A percentile compares a stretch with the other conserved stretches of the same genome.
Conservation (phyloP, 1,140 invertebrate species). For the Drosophila prosaltans region DNA sequence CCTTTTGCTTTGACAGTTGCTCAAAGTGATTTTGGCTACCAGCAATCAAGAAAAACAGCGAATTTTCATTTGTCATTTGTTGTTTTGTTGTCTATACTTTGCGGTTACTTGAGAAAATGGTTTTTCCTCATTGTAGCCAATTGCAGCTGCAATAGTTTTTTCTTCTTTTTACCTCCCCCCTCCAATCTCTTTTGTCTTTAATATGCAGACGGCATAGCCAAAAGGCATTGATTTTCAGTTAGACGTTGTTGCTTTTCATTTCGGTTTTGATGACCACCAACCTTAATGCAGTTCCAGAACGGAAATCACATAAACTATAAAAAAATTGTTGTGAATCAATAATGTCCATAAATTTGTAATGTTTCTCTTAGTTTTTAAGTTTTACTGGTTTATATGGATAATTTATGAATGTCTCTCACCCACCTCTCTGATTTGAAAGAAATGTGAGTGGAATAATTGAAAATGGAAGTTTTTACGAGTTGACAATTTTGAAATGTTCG, state of each 20-base stretch:
- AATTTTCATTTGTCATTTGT: constrained; percentile 55
- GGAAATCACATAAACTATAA: constrained; percentile 77
- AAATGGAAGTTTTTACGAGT: constrained; percentile 30
- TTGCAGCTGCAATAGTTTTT: constrained; percentile 43
- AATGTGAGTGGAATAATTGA: constrained; percentile 73
- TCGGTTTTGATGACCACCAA: constrained; percentile 65
- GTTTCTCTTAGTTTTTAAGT: constrained; percentile 22
- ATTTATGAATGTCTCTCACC: constrained; percentile 75
- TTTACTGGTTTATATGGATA: constrained; percentile 68
- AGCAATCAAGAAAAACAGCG: background rate
- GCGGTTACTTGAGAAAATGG: constrained; percentile 63
- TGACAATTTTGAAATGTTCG: background rate
- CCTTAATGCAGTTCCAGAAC: constrained; percentile 67
- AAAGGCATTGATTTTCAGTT: constrained; percentile 34
- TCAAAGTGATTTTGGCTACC: constrained; percentile 8
- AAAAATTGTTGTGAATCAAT: constrained; percentile 57
- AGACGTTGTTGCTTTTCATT: constrained; percentile 1
- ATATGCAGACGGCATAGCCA: constrained; percentile 68
- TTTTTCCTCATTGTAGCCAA: constrained; percentile 44
- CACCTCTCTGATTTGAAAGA: background rate
- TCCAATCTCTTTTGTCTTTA: constrained; percentile 53
- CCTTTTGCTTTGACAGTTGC: constrained; percentile 60
- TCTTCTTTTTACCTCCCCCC: too few relatives aligned
- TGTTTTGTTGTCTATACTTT: constrained; percentile 18
- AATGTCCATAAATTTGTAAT: constrained; percentile 67